These are phyloP conservation scores for Ceratitis capitata DNA, from an alignment of 1,140 invertebrate species.

Conservation along the genomic window DNA sequence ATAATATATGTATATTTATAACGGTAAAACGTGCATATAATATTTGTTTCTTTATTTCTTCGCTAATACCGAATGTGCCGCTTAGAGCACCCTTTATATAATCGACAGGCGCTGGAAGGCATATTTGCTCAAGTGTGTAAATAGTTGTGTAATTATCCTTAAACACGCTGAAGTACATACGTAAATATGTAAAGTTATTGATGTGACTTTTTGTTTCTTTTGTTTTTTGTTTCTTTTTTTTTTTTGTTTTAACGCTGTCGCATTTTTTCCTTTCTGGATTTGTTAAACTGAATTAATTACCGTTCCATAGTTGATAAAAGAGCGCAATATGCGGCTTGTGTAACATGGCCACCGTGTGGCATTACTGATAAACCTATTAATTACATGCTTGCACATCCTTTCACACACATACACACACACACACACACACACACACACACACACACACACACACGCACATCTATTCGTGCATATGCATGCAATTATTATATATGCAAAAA, in stretches of 20 bases:
- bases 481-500: neutral
- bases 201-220: neutral
- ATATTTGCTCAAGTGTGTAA: neutral
- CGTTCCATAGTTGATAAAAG: constrained; percentile 13
- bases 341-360: neutral
- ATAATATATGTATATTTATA: too few species aligned
- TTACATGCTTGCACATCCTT: neutral
- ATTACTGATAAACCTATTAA: constrained; percentile 15
- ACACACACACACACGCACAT: neutral
- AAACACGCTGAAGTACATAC: neutral
- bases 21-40: too few species aligned
- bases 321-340: neutral
- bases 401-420: neutral
- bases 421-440: neutral
- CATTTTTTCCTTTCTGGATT: neutral
- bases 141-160: neutral
- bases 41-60: too few species aligned
- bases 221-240: neutral
- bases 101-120: neutral
- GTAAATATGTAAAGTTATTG: neutral
- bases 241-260: neutral
- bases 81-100: neutral
- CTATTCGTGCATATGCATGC: constrained; percentile 29
- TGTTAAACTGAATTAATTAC: constrained; percentile 7
- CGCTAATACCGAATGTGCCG: too few species aligned